These are phyloP conservation scores for Colletes collaris DNA, from an alignment of 2,888 invertebrate species.

Conservation along the genomic window DNA sequence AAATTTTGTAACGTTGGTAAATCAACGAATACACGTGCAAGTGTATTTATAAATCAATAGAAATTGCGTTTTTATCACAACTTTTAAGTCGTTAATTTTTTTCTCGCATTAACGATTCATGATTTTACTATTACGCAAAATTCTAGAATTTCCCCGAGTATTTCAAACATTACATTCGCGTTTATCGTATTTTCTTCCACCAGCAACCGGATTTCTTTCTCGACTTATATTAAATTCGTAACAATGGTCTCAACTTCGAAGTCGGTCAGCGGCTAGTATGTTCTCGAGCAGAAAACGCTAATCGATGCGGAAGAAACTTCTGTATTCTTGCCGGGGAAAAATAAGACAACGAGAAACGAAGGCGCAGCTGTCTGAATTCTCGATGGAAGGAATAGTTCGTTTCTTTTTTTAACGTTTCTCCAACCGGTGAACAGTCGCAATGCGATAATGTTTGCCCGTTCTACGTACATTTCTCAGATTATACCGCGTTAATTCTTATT, in stretches of 20 bases:
- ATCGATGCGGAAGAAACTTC: constrained; percentile 43
- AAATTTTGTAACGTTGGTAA: too few relatives aligned
- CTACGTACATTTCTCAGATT: not conserved
- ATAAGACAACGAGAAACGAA: not conserved
- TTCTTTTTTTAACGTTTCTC: constrained; percentile 11
- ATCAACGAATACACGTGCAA: too few relatives aligned
- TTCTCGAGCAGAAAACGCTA: constrained; percentile 41
- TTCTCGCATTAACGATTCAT: too few relatives aligned
- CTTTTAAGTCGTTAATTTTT: too few relatives aligned
- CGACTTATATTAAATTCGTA: constrained; percentile 54
- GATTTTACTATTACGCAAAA: not conserved
- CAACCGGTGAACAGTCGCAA: not conserved
- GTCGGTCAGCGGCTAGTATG: constrained; percentile 35
- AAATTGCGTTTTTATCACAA: too few relatives aligned
- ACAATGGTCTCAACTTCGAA: constrained; percentile 39
- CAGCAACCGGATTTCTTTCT: constrained; percentile 27
- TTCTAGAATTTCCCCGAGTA: constrained; percentile 2
- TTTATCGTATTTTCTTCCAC: constrained; percentile 31
- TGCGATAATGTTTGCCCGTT: not conserved
- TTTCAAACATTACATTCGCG: not conserved
- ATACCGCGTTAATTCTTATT: too few relatives aligned
- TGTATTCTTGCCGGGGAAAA: constrained; percentile 8
- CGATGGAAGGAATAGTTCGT: not conserved
- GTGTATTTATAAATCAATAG: too few relatives aligned
- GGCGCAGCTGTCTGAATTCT: constrained; percentile 5